Evolutionary conservation across 2,113 vertebrate genomes (phyloP).

Genomic region (Porphyrio hochstetteri): DNA sequence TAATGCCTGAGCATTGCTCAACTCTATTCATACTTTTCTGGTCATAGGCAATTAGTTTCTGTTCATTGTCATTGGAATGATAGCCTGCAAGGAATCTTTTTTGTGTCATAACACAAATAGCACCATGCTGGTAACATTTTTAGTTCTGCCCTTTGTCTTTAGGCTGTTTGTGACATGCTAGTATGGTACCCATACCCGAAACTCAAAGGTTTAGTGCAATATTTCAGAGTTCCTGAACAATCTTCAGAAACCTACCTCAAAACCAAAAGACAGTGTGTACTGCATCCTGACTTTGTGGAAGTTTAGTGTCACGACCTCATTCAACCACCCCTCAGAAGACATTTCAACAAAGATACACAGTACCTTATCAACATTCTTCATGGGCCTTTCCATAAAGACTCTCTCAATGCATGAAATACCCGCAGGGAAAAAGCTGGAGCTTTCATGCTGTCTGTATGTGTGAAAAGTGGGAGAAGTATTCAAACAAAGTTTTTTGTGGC

Average conservation of each 20-base stretch:
- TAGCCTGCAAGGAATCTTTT: background rate
- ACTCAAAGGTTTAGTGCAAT: background rate
- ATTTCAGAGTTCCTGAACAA: background rate
- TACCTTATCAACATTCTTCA: background rate
- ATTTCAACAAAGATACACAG: background rate
- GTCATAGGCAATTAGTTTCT: background rate
- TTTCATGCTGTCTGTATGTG: background rate
- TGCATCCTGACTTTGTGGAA: background rate
- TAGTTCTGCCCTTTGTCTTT: background rate
- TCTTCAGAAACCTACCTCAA: background rate
- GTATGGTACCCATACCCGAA: background rate
- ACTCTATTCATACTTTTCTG: background rate
- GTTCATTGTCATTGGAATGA: background rate
- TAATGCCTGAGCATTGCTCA: background rate
- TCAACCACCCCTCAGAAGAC: background rate
- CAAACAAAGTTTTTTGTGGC: background rate
- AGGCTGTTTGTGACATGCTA: background rate
- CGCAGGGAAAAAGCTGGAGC: background rate
- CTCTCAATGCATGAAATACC: background rate
- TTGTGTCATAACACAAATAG: background rate
- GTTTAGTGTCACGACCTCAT: background rate
- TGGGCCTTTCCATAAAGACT: background rate
- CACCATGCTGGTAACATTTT: background rate
- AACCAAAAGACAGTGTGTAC: accelerated
- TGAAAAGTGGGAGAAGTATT: background rate